phyloP scores from a whole-genome alignment of 1,140 invertebrate genomes.

The Melanaphis sacchari region DNA sequence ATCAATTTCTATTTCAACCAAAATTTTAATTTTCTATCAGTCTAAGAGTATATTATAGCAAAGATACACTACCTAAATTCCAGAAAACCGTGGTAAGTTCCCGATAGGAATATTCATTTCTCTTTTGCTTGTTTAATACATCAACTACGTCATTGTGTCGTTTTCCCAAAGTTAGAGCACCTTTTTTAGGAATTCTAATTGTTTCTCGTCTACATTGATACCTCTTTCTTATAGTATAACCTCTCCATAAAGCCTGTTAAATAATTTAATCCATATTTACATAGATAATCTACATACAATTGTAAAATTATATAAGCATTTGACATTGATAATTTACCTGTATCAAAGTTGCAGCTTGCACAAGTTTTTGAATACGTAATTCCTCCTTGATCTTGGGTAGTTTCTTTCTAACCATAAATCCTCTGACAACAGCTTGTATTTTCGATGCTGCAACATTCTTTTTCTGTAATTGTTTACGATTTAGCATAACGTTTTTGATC shows the following conservation, averaged over 20 bases:
- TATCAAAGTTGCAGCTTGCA: neutral
- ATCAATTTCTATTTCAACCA: neutral
- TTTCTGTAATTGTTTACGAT: conserved; percentile 45
- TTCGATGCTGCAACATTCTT: neutral
- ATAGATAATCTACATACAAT: neutral
- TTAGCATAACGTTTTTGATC: neutral
- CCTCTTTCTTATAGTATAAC: conserved; percentile 66
- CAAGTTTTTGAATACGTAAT: conserved; percentile 18
- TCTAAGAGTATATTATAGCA: neutral
- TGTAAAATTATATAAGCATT: neutral
- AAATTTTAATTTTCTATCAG: neutral
- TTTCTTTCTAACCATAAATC: conserved; percentile 38
- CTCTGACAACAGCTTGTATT: conserved; percentile 21
- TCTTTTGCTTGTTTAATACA: conserved; percentile 18
- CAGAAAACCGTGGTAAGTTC: conserved; percentile 19
- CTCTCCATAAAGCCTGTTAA: conserved; percentile 69
- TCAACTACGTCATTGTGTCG: conserved; percentile 24
- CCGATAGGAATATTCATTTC: conserved; percentile 49
- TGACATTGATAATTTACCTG: neutral
- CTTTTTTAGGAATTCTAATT: conserved; percentile 54
- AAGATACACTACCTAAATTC: conserved; percentile 34
- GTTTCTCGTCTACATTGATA: conserved; percentile 39
- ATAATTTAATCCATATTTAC: conserved; percentile 21
- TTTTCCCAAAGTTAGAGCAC: conserved; percentile 59
- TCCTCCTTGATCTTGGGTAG: conserved; percentile 4